Base-by-base conservation (phyloP, 1,140 invertebrate species). In the Drosophila pandora region DNA sequence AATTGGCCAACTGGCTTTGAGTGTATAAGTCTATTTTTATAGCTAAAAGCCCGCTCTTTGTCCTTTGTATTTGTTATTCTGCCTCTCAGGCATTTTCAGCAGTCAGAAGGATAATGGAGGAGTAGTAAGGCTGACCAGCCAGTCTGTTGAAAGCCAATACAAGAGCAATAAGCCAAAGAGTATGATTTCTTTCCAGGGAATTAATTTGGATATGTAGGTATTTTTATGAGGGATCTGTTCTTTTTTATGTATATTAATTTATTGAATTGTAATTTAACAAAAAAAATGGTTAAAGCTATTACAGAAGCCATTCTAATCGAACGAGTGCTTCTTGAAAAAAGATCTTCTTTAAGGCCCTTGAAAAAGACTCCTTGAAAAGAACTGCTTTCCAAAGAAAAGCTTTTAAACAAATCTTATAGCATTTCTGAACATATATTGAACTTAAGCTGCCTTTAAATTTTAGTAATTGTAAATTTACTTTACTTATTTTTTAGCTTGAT, bases 21-120 rank as follows among this genome's bases (percentile, higher is more conserved):
- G 60, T 65, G 61, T 54, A 64, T 74, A 75, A 75, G 70, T 58
- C 53, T 75, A 74, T 75, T 75, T 74, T 75, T 75, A 22, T 74
- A 41, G 70, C 71, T 74, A 53, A 75, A 74, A 75, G 71, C 70
- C 34, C 60, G 74, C 54, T 37, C 41, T 22, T 64, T 74, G 68
- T 71, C 22, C 32, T 39, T 48, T 62, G 50, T 62, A 56, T 64
- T 13, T 8, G 22, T 49, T 57, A 17, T 28, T 53, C 8, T 28
- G 43, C 32, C 22, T 56, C 63, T 49, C 13, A 25, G 63, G 50
- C 63, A 69, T 68, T 69, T 69, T 32, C 30, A 68, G 49, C 68
- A 30, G 34, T 12, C 17, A 12, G 23, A 47, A 49, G 64, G 17
- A 39, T 23, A 8, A 10, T 12, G 12, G 30, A 10, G 21, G 4